These are phyloP conservation scores for Stylophora pistillata DNA, from an alignment of 64 coral and sea anemone genomes.

Conservation along the genomic window DNA sequence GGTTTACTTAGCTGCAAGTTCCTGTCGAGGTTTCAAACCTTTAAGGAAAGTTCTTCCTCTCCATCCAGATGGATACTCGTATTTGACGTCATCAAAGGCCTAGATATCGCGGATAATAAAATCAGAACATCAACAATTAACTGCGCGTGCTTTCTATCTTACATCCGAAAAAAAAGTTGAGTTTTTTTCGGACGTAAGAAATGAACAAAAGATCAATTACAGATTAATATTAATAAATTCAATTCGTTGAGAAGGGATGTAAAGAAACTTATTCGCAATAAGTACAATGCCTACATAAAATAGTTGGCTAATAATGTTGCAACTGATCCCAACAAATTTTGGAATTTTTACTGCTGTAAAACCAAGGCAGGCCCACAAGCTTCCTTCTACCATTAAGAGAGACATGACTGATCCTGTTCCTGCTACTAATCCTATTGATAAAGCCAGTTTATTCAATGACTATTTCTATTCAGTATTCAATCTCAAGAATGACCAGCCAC, in stretches of 20 bases:
- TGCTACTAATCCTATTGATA: conserved; percentile 22
- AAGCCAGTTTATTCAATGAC: conserved; percentile 38
- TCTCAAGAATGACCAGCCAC: conserved; percentile 15
- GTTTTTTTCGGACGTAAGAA: too few relatives aligned
- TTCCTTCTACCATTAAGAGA: conserved; percentile 30
- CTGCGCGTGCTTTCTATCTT: too few relatives aligned
- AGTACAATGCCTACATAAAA: conserved; percentile 27
- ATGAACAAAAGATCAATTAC: conserved; percentile 16
- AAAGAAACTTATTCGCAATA: conserved; percentile 33
- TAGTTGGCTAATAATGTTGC: conserved; percentile 9
- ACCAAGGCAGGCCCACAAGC: conserved; percentile 21
- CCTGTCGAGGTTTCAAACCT: too few relatives aligned
- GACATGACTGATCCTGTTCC: conserved; percentile 16
- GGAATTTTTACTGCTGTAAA: conserved; percentile 43
- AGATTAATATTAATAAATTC: conserved; percentile 32
- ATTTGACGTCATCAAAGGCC: too few relatives aligned
- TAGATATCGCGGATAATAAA: too few relatives aligned
- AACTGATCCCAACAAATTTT: conserved; percentile 30
- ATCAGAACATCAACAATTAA: too few relatives aligned
- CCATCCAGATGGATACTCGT: too few relatives aligned
- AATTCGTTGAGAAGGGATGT: conserved; percentile 27
- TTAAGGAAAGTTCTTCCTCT: too few relatives aligned
- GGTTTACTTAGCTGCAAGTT: too few relatives aligned
- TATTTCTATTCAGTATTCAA: conserved; percentile 39
- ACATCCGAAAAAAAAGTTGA: too few relatives aligned